These are phyloP conservation scores for Melangyna quadrimaculata DNA, from an alignment of 2,888 invertebrate species.

Conservation along the genomic window DNA sequence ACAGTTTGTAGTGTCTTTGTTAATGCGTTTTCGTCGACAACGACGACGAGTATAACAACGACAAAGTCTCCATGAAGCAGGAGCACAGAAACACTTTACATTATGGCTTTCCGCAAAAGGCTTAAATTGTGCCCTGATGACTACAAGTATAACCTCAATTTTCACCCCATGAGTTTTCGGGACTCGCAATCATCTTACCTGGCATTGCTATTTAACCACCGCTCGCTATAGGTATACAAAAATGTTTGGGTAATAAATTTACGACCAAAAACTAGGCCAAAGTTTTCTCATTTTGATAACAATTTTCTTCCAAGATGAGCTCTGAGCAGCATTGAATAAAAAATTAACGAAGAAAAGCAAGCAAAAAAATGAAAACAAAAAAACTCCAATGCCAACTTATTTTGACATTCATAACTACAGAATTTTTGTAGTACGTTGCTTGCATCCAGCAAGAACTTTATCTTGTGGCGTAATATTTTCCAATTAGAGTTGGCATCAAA, in stretches of 20 bases:
- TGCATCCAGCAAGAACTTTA: background rate
- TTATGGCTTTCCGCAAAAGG: constrained; percentile 68
- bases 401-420: constrained; percentile 39
- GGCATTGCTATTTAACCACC: background rate
- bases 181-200: constrained; percentile 14
- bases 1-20: constrained; percentile 10
- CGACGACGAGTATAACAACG: background rate
- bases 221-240: background rate
- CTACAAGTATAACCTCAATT: constrained; percentile 4
- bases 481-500: constrained; percentile 29
- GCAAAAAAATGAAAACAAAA: too few species aligned
- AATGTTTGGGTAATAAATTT: constrained; percentile 54
- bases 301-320: constrained; percentile 21
- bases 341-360: background rate
- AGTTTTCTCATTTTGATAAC: constrained; percentile 67
- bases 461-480: constrained; percentile 15
- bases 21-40: constrained; percentile 22
- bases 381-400: constrained; percentile 23
- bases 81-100: constrained; percentile 53
- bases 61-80: background rate
- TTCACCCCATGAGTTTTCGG: constrained; percentile 32
- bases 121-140: constrained; percentile 58
- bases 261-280: constrained; percentile 56
- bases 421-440: constrained; percentile 15
- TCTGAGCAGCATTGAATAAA: background rate